Percentiles rank a stretch among this genome's conserved stretches.
phyloP scores from a whole-genome alignment of 2,113 vertebrate species.

The Hippolais icterina region DNA sequence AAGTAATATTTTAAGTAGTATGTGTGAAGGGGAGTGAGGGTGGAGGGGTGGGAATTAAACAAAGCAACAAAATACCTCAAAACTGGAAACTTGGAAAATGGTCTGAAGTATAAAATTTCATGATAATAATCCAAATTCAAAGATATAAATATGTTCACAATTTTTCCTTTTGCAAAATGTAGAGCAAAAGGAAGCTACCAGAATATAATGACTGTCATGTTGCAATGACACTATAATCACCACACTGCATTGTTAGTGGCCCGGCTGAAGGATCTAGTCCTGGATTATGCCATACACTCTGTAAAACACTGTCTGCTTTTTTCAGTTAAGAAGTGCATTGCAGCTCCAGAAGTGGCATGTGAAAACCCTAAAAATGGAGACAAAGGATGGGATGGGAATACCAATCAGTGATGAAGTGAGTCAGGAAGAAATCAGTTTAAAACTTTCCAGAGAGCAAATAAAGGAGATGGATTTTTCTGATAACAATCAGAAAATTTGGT shows the following conservation, averaged over 20 bases:
- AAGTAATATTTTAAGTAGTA: not conserved
- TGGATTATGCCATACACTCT: not conserved
- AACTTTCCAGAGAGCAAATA: not conserved
- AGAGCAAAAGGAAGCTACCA: not conserved
- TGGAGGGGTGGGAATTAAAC: not conserved
- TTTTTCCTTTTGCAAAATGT: not conserved
- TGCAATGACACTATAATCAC: not conserved
- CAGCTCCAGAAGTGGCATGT: not conserved
- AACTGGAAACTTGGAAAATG: not conserved
- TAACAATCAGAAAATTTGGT: not conserved
- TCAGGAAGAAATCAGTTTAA: not conserved
- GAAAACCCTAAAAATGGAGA: not conserved
- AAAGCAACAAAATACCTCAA: not conserved
- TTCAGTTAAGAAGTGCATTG: not conserved
- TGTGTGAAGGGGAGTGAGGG: not conserved
- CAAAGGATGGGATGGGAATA: not conserved
- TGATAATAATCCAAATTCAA: not conserved
- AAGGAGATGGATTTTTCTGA: not conserved
- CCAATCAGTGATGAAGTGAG: not conserved
- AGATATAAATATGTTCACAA: not conserved
- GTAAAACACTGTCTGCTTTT: not conserved
- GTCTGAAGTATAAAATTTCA: not conserved
- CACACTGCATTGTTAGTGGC: not conserved
- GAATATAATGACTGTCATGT: not conserved
- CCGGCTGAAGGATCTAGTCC: not conserved